Evolutionary conservation across 2,113 vertebrate genomes (phyloP).

Genomic region (Oceanodroma tethys): DNA sequence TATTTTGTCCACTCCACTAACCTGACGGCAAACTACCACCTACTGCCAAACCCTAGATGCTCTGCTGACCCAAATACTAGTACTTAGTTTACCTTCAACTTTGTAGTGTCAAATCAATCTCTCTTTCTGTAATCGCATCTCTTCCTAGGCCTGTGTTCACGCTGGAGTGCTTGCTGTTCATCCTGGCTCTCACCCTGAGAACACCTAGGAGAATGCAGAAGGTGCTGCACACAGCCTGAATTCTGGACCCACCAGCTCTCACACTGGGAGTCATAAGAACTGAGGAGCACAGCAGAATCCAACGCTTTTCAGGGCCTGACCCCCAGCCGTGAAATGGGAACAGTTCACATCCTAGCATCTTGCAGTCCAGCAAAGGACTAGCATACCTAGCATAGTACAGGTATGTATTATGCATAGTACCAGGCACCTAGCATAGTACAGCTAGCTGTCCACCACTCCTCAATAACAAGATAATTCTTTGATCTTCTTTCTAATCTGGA

Average conservation of each 20-base stretch:
- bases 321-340: background rate
- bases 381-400: too few relatives aligned
- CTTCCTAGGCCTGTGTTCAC: background rate
- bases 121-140: background rate
- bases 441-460: background rate
- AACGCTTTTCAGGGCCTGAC: background rate
- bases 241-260: background rate
- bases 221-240: background rate
- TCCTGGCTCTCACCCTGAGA: background rate
- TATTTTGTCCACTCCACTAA: background rate
- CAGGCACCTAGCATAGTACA: background rate
- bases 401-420: rapidly evolving
- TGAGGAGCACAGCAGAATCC: background rate
- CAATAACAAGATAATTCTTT: background rate
- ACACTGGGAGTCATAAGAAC: background rate
- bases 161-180: background rate
- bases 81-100: background rate
- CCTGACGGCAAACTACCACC: background rate
- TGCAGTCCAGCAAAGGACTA: background rate
- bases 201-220: rapidly evolving
- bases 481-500: background rate
- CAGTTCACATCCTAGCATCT: background rate
- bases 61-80: background rate
- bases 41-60: background rate
- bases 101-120: background rate